phyloP scores from a whole-genome alignment of 2,797 vertebrate genomes.

The Labeo calbasu region DNA sequence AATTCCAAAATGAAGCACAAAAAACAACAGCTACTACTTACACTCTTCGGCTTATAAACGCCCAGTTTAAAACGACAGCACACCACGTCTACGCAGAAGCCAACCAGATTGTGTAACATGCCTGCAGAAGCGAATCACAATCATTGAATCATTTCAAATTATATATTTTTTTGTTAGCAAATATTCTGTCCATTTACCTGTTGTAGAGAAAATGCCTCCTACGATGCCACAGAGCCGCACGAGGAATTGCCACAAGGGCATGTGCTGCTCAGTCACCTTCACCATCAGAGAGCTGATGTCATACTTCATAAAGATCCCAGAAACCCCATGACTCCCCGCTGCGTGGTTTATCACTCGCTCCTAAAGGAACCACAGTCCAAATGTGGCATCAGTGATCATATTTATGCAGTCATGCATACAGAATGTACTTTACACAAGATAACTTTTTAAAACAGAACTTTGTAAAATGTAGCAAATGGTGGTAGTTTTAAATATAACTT shows the following conservation, averaged over 20 bases:
- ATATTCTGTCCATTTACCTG: conserved; percentile 75
- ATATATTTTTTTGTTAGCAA: neutral
- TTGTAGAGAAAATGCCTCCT: conserved; percentile 97
- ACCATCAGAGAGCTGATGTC: conserved; percentile 98
- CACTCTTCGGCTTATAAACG: conserved; percentile 78
- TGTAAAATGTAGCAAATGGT: neutral
- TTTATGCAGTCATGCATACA: neutral
- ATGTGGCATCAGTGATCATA: neutral
- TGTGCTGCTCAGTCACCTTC: conserved; percentile 95
- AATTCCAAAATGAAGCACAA: neutral
- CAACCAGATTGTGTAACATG: conserved; percentile 90
- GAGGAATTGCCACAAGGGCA: conserved; percentile 98
- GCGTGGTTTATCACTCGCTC: conserved; percentile 95
- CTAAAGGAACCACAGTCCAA: conserved; percentile 68
- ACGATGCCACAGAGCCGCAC: conserved; percentile 95
- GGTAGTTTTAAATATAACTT: neutral
- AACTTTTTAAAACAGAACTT: neutral
- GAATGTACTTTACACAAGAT: neutral
- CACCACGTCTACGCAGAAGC: conserved; percentile 89
- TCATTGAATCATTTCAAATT: neutral
- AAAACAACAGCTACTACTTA: conserved; percentile 47
- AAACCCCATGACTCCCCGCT: conserved; percentile 95
- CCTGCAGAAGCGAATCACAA: conserved; percentile 73
- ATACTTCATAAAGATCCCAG: conserved; percentile 98
- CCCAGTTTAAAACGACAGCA: conserved; percentile 94